Evolutionary conservation across 2,113 vertebrate species (phyloP).

Genomic region (Paracanthobrama guichenoti): DNA sequence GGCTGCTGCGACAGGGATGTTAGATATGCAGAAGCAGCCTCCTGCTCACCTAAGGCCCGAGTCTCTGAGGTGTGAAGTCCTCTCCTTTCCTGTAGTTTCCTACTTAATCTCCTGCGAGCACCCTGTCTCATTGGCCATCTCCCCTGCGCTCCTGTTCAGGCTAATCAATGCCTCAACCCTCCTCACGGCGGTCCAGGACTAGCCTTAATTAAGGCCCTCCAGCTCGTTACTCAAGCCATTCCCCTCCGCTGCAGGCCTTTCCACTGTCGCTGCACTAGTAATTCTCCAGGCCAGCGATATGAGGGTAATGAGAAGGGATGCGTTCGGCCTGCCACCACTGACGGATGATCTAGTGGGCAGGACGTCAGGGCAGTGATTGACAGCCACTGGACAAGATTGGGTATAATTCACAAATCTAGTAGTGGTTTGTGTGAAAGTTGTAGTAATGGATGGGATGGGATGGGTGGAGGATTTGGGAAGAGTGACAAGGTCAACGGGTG

Average conservation of each 20-base stretch:
- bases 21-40: slow-evolving; percentile 61
- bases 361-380: slow-evolving; percentile 63
- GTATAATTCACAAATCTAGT: slow-evolving; percentile 50
- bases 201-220: slow-evolving; percentile 71
- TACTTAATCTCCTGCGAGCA: slow-evolving; percentile 59
- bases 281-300: slow-evolving; percentile 64
- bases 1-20: slow-evolving; percentile 51
- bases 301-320: slow-evolving; percentile 66
- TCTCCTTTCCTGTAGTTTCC: slow-evolving; percentile 56
- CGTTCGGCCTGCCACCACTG: slow-evolving; percentile 46
- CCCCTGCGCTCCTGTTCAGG: slow-evolving; percentile 54
- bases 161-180: slow-evolving; percentile 61
- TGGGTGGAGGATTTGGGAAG: slow-evolving; percentile 22
- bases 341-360: slow-evolving; percentile 65
- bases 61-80: slow-evolving; percentile 58
- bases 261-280: slow-evolving; percentile 65
- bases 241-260: slow-evolving; percentile 64
- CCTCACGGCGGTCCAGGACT: slow-evolving; percentile 35
- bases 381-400: slow-evolving; percentile 41
- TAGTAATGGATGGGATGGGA: slow-evolving; percentile 18
- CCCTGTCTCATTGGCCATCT: slow-evolving; percentile 57
- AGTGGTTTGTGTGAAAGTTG: slow-evolving; percentile 24
- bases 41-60: slow-evolving; percentile 51
- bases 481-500: slow-evolving; percentile 42
- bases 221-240: slow-evolving; percentile 68